Evolutionary conservation across 2,888 invertebrate genomes (phyloP).

Genomic region (Hemistola chrysoprasaria): DNA sequence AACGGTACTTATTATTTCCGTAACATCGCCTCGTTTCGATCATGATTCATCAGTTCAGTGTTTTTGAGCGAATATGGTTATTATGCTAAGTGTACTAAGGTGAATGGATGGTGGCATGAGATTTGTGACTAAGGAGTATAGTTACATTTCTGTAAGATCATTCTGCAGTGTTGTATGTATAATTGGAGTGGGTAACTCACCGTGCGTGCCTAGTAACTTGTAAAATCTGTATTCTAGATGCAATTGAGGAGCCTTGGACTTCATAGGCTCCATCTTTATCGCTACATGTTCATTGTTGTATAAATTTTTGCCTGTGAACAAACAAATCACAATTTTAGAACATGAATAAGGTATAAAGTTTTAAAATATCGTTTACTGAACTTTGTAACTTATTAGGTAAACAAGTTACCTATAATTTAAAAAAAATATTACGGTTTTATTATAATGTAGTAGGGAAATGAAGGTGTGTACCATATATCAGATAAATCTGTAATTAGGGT

Average conservation of each 20-base stretch:
- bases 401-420: too few species aligned
- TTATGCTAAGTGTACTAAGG: slow-evolving; percentile 25
- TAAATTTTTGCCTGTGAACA: slow-evolving; percentile 96
- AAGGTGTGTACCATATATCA: too few species aligned
- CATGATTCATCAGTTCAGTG: slow-evolving; percentile 35
- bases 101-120: slow-evolving; percentile 12
- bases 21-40: slow-evolving; percentile 35
- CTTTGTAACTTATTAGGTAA: too few species aligned
- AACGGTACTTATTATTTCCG: slow-evolving; percentile 38
- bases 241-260: slow-evolving; percentile 99
- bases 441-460: too few species aligned
- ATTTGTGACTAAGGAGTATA: slow-evolving; percentile 19
- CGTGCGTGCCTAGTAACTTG: slow-evolving; percentile 98
- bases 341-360: slow-evolving; percentile 3
- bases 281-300: slow-evolving; percentile 99
- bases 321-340: slow-evolving; percentile 26
- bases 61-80: slow-evolving; percentile 27
- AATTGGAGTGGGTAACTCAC: slow-evolving; percentile 81
- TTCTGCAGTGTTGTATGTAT: slow-evolving; percentile 25
- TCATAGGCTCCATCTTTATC: slow-evolving; percentile 99
- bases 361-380: too few species aligned
- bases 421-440: too few species aligned
- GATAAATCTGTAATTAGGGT: too few species aligned
- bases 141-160: slow-evolving; percentile 25
- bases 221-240: slow-evolving; percentile 99